Percentiles rank a stretch among this genome's conserved stretches.
Conservation (phyloP, 2,797 vertebrate genomes). For the Gephyroberyx darwinii region DNA sequence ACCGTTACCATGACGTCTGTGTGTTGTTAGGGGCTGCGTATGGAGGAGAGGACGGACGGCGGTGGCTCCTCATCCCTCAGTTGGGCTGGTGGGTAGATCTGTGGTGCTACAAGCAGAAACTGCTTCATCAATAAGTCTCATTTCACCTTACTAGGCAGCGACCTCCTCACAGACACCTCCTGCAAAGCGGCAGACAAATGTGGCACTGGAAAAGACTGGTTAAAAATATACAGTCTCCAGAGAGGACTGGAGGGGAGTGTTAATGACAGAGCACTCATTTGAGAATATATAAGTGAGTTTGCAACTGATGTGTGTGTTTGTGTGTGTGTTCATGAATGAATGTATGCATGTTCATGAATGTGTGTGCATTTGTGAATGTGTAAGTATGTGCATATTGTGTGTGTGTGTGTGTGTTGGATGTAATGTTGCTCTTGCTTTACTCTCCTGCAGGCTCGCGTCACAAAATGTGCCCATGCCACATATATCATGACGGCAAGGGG, state of each 20-base stretch:
- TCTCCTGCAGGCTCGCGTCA: constrained; percentile 26
- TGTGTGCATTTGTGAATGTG: constrained; percentile 13
- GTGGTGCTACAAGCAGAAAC: constrained; percentile 29
- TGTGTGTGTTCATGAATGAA: constrained; percentile 32
- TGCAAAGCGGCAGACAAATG: constrained; percentile 56
- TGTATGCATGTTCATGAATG: constrained; percentile 16
- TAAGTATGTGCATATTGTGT: constrained; percentile 10
- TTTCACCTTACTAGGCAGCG: constrained; percentile 44
- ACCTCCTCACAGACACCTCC: constrained; percentile 59
- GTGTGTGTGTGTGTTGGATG: constrained; percentile 8
- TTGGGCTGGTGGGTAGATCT: constrained; percentile 8
- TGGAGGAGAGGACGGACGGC: not conserved
- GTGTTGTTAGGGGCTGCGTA: not conserved
- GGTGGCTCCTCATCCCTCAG: not conserved
- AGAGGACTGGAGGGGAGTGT: constrained; percentile 3
- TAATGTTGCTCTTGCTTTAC: not conserved
- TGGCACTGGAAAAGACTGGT: constrained; percentile 30
- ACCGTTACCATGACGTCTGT: not conserved
- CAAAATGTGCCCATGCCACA: constrained; percentile 32
- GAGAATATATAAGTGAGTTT: constrained; percentile 50
- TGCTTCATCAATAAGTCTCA: constrained; percentile 70
- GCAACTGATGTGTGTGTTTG: constrained; percentile 18
- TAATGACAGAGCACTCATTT: constrained; percentile 16
- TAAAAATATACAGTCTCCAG: constrained; percentile 59
- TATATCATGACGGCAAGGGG: constrained; percentile 16